These are phyloP conservation scores for Garrulus glandarius DNA, from an alignment of 2,797 vertebrate species.

Conservation along the genomic window DNA sequence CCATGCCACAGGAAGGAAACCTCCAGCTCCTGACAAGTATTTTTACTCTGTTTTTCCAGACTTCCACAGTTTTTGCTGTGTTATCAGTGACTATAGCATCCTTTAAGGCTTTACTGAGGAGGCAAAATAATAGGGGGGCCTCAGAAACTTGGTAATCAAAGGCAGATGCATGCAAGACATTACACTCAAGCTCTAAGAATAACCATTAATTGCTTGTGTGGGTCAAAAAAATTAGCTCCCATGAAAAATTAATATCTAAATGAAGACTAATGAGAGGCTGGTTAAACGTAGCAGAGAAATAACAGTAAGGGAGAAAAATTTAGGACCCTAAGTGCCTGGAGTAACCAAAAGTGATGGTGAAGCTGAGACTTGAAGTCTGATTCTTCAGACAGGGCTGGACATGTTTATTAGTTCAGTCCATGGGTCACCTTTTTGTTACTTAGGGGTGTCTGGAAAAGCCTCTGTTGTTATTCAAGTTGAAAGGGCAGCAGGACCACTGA, in stretches of 20 bases:
- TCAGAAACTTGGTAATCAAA: constrained; percentile 69
- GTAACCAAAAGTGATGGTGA: not conserved
- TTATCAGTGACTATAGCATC: constrained; percentile 46
- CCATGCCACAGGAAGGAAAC: not conserved
- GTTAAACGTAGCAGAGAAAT: not conserved
- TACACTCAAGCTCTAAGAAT: constrained; percentile 23
- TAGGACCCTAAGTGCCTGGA: not conserved
- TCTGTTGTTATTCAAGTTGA: not conserved
- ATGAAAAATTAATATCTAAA: constrained; percentile 20
- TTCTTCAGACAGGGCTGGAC: not conserved
- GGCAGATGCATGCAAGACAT: constrained; percentile 62
- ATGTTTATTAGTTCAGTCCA: not conserved
- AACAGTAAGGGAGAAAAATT: not conserved
- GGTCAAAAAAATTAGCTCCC: constrained; percentile 31
- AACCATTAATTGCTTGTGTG: constrained; percentile 25
- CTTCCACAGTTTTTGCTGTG: constrained; percentile 22
- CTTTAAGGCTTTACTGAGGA: constrained; percentile 39
- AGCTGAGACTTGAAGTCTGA: not conserved
- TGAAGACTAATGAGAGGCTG: constrained; percentile 22
- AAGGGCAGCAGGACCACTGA: not conserved
- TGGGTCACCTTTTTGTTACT: not conserved
- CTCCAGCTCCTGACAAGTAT: not conserved
- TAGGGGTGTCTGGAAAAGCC: not conserved
- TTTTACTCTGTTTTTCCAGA: constrained; percentile 30
- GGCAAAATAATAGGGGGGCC: constrained; percentile 56